Evolutionary conservation across 1,140 invertebrate genomes (phyloP).

Genomic region (Andrena cerasifolii): DNA sequence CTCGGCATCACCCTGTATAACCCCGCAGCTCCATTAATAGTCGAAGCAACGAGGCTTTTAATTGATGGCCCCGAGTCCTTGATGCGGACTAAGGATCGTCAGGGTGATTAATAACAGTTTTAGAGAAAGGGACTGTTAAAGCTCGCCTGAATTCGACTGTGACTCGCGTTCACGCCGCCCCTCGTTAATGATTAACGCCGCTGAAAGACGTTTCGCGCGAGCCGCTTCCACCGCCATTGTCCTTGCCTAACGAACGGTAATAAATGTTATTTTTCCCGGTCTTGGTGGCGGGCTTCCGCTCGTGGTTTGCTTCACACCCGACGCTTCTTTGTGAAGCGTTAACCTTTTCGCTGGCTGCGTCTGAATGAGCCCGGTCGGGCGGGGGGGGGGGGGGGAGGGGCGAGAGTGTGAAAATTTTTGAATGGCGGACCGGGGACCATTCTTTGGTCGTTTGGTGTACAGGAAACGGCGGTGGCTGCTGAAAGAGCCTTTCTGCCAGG

Average conservation of each 20-base stretch:
- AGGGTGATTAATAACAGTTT: conserved; percentile 48
- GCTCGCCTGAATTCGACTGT: conserved; percentile 35
- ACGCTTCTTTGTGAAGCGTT: conserved; percentile 7
- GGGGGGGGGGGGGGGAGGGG: no score
- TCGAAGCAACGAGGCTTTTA: conserved; percentile 43
- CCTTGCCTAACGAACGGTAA: conserved; percentile 30
- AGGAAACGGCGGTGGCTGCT: background rate
- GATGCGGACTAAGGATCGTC: conserved; percentile 34
- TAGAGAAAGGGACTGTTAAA: background rate
- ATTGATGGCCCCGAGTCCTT: conserved; percentile 41
- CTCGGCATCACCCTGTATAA: no score
- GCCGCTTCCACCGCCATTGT: conserved; percentile 14
- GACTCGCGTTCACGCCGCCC: background rate
- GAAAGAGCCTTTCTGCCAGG: background rate
- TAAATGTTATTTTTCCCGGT: conserved; percentile 30
- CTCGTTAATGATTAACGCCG: conserved; percentile 43
- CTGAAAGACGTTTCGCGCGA: conserved; percentile 48
- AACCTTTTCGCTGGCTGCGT: conserved; percentile 16
- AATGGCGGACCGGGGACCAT: conserved; percentile 1
- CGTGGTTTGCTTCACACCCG: conserved; percentile 13
- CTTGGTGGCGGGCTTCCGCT: background rate
- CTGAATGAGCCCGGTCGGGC: conserved; percentile 9
- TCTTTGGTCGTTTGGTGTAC: conserved; percentile 14
- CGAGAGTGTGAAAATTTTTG: conserved; percentile 9
- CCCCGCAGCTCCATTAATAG: conserved; percentile 1